A percentile compares a stretch with the other conserved stretches of the same genome.
phyloP scores from a whole-genome alignment of 2,888 invertebrate species.

The Blomia tropicalis region DNA sequence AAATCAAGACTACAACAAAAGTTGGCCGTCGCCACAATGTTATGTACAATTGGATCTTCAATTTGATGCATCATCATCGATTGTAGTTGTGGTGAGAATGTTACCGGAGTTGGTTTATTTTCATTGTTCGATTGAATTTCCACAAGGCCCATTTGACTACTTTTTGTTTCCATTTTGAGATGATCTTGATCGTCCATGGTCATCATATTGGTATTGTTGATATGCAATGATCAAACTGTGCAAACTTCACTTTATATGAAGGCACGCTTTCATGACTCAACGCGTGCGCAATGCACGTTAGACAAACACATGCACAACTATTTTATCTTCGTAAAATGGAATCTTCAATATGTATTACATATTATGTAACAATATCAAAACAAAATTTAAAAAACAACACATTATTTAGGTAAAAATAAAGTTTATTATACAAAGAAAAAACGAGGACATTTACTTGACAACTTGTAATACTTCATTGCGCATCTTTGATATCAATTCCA shows the following conservation, averaged over 20 bases:
- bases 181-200: background rate
- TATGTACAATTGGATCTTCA: slow-evolving; percentile 70
- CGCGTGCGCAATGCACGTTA: too few species aligned
- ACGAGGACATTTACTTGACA: background rate
- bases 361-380: too few species aligned
- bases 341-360: too few species aligned
- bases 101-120: background rate
- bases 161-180: background rate
- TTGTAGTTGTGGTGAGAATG: slow-evolving; percentile 27
- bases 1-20: slow-evolving; percentile 41
- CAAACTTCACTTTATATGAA: too few species aligned
- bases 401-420: background rate
- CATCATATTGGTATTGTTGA: too few species aligned
- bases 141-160: background rate
- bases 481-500: slow-evolving; percentile 52
- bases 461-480: slow-evolving; percentile 24
- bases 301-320: too few species aligned
- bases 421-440: background rate
- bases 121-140: background rate
- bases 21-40: slow-evolving; percentile 44
- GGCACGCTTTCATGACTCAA: too few species aligned
- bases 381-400: background rate
- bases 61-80: slow-evolving; percentile 31
- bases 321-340: too few species aligned
- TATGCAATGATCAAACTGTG: too few species aligned